Base-by-base conservation (phyloP, 2,113 vertebrate genomes). In the Callospermophilus lateralis region DNA sequence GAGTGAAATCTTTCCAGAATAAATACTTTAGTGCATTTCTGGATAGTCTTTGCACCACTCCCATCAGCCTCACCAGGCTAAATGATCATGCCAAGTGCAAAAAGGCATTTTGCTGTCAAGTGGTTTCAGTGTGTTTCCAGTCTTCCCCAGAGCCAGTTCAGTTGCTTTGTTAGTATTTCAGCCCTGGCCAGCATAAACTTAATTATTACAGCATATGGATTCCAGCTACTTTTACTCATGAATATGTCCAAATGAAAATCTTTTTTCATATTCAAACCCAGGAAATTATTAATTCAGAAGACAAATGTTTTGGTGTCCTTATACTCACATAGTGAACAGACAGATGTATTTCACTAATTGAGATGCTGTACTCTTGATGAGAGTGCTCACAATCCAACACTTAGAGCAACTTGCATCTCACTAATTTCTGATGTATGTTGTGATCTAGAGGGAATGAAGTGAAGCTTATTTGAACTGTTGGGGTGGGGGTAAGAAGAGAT, bases 251-350 rank as follows among this genome's bases (percentile, higher is more conserved):
- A 37, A 30, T 85, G 68, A 81, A 73, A 81, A 74, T 72, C 61
- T 39, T 89, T 89, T 83, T 86, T 8, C 67, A 11, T 87, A 77
- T 92, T 92, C 53, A 94, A 84, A 48, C 90, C 24, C 76, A 72
- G 80, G 15, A 88, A 19, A 72, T 72, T 34, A 89, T 42, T 74
- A 74, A 86, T 73, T 67, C 61, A 78, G 61, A 53, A 58, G 76
- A 79, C 20, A 80, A 28, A 16, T 88, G 76, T 74, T 51, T 70
- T 88, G 73, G 51, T 79, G 70, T 68, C 63, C 67, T 30, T 79
- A 8, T 34, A 15, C 16, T 86, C 70, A 92, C 24, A 34, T 39
- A 42, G 68, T 74, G 32, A 92, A 39, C 53, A 65, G 73, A 48
- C 15, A 2, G 61, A 63, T 63, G 24, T 32, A 37, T 68, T 77